Evolutionary conservation across 2,113 vertebrate species (phyloP).

Genomic region (Sporophila hypoxantha): DNA sequence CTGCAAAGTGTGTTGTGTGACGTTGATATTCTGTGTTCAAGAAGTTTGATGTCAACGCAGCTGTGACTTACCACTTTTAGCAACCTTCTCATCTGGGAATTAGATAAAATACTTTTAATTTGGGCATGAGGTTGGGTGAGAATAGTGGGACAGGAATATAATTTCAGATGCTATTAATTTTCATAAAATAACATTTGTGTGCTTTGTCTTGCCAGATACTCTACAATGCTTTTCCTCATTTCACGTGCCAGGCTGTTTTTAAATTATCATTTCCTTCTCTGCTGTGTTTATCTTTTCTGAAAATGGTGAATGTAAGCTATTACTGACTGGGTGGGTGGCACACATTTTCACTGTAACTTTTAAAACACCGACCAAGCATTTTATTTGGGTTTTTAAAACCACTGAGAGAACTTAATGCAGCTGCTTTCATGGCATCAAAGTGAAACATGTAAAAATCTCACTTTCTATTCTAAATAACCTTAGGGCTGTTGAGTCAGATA

Average conservation of each 20-base stretch:
- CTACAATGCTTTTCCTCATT: constrained; percentile 44
- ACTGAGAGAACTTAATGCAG: constrained; percentile 57
- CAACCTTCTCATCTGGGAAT: constrained; percentile 57
- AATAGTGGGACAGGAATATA: background rate
- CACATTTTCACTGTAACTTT: constrained; percentile 60
- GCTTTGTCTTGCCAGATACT: constrained; percentile 49
- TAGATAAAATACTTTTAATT: constrained; percentile 63
- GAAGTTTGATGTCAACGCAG: constrained; percentile 58
- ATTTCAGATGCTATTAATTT: constrained; percentile 63
- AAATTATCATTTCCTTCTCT: constrained; percentile 61
- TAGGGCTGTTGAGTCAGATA: constrained; percentile 63
- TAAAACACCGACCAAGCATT: constrained; percentile 64
- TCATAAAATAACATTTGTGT: constrained; percentile 45
- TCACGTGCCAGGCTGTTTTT: constrained; percentile 51
- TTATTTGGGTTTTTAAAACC: constrained; percentile 63
- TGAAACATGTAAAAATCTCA: constrained; percentile 59
- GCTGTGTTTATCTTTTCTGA: constrained; percentile 64
- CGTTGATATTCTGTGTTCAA: constrained; percentile 22
- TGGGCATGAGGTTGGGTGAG: background rate
- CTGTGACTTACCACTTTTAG: constrained; percentile 59
- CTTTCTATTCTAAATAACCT: constrained; percentile 64
- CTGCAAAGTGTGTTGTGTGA: constrained; percentile 40
- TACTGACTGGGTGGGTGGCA: constrained; percentile 63
- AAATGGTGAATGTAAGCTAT: constrained; percentile 63
- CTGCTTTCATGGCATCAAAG: constrained; percentile 63